These are phyloP conservation scores for Ditula angustiorana DNA, from an alignment of 2,888 invertebrate genomes.

Conservation along the genomic window DNA sequence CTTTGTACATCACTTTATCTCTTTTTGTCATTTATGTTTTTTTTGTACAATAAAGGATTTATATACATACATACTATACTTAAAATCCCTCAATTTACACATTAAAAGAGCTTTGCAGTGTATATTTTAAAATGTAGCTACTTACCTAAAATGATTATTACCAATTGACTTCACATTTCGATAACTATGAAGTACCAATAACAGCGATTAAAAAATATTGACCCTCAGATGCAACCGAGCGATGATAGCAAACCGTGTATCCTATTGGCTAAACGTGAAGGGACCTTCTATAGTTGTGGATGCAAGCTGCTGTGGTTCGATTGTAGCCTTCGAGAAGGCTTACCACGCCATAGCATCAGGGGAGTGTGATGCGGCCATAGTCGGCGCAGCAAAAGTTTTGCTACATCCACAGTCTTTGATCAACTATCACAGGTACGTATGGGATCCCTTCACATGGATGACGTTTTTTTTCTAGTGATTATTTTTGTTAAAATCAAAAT, in stretches of 20 bases:
- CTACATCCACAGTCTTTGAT: slow-evolving; percentile 71
- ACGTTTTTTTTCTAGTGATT: too few species aligned
- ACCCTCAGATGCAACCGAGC: slow-evolving; percentile 49
- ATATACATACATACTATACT: too few species aligned
- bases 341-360: slow-evolving; percentile 54
- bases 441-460: too few species aligned
- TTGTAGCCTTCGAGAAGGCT: slow-evolving; percentile 57
- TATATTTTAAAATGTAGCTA: too few species aligned
- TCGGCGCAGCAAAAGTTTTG: slow-evolving; percentile 83
- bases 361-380: slow-evolving; percentile 79
- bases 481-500: too few species aligned
- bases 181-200: neutral
- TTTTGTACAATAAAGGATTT: too few species aligned
- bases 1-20: too few species aligned
- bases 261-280: slow-evolving; percentile 62
- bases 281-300: slow-evolving; percentile 62
- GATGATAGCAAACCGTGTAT: slow-evolving; percentile 65
- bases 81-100: too few species aligned
- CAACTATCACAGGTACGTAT: slow-evolving; percentile 47
- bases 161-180: neutral
- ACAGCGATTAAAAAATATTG: too few species aligned
- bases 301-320: slow-evolving; percentile 53
- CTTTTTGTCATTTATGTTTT: too few species aligned
- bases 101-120: too few species aligned
- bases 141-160: neutral